Evolutionary conservation across 2,888 invertebrate species (phyloP), one percentile per base, ranked within the genome.

Genomic region (Pediacus dermestoides): DNA sequence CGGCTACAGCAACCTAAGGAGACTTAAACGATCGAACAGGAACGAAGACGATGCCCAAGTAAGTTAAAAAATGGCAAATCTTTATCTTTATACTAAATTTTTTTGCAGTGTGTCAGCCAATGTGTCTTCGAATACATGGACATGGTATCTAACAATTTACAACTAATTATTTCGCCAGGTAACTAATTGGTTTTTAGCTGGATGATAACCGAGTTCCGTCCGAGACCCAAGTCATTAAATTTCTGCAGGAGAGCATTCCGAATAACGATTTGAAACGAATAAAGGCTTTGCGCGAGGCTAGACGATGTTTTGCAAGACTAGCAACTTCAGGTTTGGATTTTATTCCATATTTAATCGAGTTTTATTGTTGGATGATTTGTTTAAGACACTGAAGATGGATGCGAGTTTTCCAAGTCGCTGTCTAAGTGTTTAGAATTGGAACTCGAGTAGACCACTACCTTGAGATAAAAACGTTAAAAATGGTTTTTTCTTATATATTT

Each of bases 101-200:
- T n/a, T n/a, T n/a, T n/a, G n/a, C 39, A 67, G 64, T 69, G 68
- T 35, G 42, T 60, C 13, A 67, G 64, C 43, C 68, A 68, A 48
- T 69, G 68, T 34, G 58, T 67, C 30, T 67, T 68, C 48, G 66
- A 64, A 3, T 63, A 67, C 49, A 47, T 69, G 44, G 64, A 66
- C 51, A 52, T 69, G 59, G 68, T 68, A 60, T 55, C 57, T 9
- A n/a, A n/a, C n/a, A n/a, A n/a, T n/a, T n/a, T n/a, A n/a, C n/a
- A n/a, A n/a, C n/a, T n/a, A n/a, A n/a, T n/a, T n/a, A n/a, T n/a
- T n/a, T n/a, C n/a, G n/a, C n/a, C n/a, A n/a, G n/a, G n/a, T n/a
- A n/a, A n/a, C n/a, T 10, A 33, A 33, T 13, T 9, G 26, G 16
- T 41, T 60, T 62, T 30, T 43, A 69, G 69, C 48, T 69, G 28